Base-by-base conservation (phyloP, 2,888 invertebrate genomes). In the Dione vanillae region DNA sequence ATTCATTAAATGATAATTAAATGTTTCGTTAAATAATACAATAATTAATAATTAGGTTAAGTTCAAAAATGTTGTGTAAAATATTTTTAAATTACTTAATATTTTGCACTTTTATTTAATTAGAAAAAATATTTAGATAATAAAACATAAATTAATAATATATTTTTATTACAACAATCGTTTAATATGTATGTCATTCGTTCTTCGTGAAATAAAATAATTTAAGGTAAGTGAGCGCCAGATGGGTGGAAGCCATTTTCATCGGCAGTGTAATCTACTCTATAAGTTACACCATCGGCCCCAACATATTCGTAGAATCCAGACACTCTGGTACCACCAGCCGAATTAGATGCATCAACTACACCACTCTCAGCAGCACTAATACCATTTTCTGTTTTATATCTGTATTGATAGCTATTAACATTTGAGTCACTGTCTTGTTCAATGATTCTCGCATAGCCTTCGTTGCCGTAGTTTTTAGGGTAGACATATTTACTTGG, bases 251-350 rank as follows among this genome's bases (percentile, higher is more conserved):
- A 94, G 35, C 95, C 95, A 73, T 95, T 94, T 80, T 95, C 95
- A 77, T 95, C 95, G 49, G 95, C 95, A 7, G 91, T 90, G 78
- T 95, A 95, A 76, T 94, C 93, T 9, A 95, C 93, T 67, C 94
- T 87, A 81, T 95, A 94, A 51, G 92, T 92, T 2, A 90, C 81
- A 68, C 95, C 95, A 79, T 95, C 94, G 65, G 95, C 95, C 0
- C 95, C 96, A 0, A 96, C 94, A 81, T 95, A 96, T 77, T 95
- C 94, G 81, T 94, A 96, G 81, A 95, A 96, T 3, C 96, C 96
- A 69, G 90, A 92, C 0, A 95, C 95, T 68, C 94, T 93, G 61
- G 96, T 94, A 1, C 94, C 95, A 72, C 94, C 95, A 1, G 91
- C 92, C 19, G 93, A 92, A 0, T 75, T 80, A 0, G 94, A 90